Conservation (phyloP, 2,797 vertebrate genomes). For the Neoniphon sammara region DNA sequence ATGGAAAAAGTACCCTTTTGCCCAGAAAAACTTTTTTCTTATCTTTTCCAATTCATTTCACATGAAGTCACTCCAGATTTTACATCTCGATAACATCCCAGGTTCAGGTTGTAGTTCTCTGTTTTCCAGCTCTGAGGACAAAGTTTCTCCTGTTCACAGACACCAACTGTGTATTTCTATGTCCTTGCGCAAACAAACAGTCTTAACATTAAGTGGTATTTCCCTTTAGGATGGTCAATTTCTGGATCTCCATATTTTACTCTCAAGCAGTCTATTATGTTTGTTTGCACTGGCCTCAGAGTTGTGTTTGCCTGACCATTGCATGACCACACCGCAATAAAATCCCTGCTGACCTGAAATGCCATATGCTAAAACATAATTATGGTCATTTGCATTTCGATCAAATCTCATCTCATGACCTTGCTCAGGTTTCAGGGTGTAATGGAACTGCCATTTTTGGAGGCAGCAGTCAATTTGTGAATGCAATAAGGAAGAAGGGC, state of each 20-base stretch:
- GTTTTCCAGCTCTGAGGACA: neutral
- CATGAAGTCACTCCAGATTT: conserved; percentile 31
- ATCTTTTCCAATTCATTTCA: conserved; percentile 22
- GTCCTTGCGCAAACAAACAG: neutral
- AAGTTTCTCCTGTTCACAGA: neutral
- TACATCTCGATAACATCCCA: conserved; percentile 19
- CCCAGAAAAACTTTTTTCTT: conserved; percentile 42
- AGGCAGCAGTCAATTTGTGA: neutral
- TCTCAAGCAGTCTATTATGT: conserved; percentile 24
- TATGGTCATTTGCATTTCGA: conserved; percentile 65
- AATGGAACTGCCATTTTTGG: conserved; percentile 18
- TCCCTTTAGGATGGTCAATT: conserved; percentile 14
- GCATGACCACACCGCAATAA: conserved; percentile 60
- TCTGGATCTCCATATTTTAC: conserved; percentile 6
- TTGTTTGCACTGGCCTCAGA: conserved; percentile 61
- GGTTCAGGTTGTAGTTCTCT: neutral
- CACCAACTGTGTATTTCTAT: conserved; percentile 1
- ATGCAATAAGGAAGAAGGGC: neutral
- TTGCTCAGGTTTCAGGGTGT: conserved; percentile 51
- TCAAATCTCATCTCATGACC: conserved; percentile 62
- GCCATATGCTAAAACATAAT: conserved; percentile 61
- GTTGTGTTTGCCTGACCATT: conserved; percentile 62
- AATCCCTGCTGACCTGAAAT: conserved; percentile 45
- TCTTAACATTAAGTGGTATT: conserved; percentile 11
- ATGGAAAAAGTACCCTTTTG: conserved; percentile 34